A percentile compares a stretch with the other conserved stretches of the same genome.
These are phyloP conservation scores for Sparidentex hasta DNA, from an alignment of 2,797 vertebrate species.

Conservation along the genomic window DNA sequence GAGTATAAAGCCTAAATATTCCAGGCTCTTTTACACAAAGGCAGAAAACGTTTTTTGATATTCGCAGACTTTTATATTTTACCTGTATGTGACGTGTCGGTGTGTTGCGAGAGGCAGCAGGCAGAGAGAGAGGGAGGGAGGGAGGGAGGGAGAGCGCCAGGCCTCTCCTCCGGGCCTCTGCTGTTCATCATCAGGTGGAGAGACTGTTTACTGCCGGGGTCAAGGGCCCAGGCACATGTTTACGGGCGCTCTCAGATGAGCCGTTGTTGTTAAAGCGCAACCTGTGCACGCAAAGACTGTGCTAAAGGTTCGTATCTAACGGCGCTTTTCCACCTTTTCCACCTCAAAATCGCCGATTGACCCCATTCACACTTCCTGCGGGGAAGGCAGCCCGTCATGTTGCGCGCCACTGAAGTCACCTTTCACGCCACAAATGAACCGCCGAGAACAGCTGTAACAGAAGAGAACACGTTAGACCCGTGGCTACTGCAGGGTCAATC, in stretches of 20 bases:
- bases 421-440: too few relatives aligned
- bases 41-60: slow-evolving; percentile 12
- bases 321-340: background rate
- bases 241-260: slow-evolving; percentile 81
- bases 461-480: too few relatives aligned
- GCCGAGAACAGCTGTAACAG: too few relatives aligned
- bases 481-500: too few relatives aligned
- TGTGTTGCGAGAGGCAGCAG: background rate
- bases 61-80: slow-evolving; percentile 4
- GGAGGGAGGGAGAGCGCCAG: slow-evolving; percentile 29
- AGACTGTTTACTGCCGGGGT: slow-evolving; percentile 86
- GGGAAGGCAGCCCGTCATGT: too few relatives aligned
- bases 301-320: slow-evolving; percentile 76
- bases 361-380: too few relatives aligned
- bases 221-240: slow-evolving; percentile 86
- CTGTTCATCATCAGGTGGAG: slow-evolving; percentile 81
- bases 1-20: too few relatives aligned
- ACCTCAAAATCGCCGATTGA: too few relatives aligned
- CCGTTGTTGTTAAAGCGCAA: slow-evolving; percentile 82
- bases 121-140: slow-evolving; percentile 20
- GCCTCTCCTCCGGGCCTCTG: slow-evolving; percentile 61
- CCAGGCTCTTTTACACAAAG: background rate
- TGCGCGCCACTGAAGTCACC: too few relatives aligned
- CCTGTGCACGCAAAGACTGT: slow-evolving; percentile 55
- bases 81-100: background rate